phyloP scores from a whole-genome alignment of 92 coral and sea anemone genomes.

The Ricordea florida region DNA sequence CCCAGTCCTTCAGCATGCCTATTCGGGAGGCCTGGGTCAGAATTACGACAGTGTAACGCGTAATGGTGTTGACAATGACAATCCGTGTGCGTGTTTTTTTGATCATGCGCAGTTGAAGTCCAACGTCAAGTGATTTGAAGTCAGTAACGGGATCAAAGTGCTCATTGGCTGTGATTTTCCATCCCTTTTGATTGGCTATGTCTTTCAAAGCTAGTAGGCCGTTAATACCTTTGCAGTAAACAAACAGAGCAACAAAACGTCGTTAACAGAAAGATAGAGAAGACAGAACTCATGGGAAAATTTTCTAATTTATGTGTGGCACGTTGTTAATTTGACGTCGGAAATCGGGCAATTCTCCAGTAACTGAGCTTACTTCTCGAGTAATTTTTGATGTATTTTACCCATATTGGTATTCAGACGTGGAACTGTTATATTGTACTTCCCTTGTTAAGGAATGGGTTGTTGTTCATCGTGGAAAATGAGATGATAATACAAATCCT shows the following conservation, averaged over 20 bases:
- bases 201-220: slow-evolving; percentile 64
- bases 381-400: too few relatives aligned
- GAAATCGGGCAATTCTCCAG: too few relatives aligned
- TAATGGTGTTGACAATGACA: slow-evolving; percentile 55
- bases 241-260: background rate
- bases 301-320: too few relatives aligned
- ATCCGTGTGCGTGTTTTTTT: slow-evolving; percentile 40
- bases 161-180: slow-evolving; percentile 69
- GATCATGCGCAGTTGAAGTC: slow-evolving; percentile 37
- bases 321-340: too few relatives aligned
- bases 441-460: too few relatives aligned
- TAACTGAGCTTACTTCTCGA: too few relatives aligned
- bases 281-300: background rate
- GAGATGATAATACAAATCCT: too few relatives aligned
- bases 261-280: background rate
- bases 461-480: too few relatives aligned
- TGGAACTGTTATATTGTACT: too few relatives aligned
- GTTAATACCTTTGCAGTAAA: slow-evolving; percentile 39
- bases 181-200: slow-evolving; percentile 61
- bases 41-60: slow-evolving; percentile 59
- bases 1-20: slow-evolving; percentile 69
- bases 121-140: slow-evolving; percentile 39
- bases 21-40: slow-evolving; percentile 48
- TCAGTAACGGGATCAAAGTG: slow-evolving; percentile 54
- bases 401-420: too few relatives aligned